These are phyloP conservation scores for Mesocentrotus franciscanus DNA, from an alignment of 53 echinoderm and acorn worm genomes.

Conservation along the genomic window DNA sequence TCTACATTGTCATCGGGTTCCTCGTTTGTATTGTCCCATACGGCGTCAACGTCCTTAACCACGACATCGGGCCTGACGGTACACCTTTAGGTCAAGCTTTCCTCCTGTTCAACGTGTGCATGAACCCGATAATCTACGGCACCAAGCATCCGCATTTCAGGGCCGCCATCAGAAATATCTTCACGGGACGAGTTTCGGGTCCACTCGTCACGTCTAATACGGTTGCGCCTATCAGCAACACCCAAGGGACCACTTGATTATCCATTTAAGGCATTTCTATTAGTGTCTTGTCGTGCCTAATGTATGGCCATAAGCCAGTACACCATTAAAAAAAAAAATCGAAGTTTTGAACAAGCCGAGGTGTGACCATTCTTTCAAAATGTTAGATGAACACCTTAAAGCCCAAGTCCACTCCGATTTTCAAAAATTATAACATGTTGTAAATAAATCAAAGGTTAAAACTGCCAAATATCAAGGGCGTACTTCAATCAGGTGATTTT, in stretches of 20 bases:
- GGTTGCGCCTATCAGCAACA: slow-evolving; percentile 32
- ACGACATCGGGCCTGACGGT: not conserved
- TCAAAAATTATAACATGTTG: no score
- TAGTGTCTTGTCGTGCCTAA: not conserved
- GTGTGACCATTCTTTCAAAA: no score
- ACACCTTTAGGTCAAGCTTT: slow-evolving; percentile 45
- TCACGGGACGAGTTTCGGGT: slow-evolving; percentile 4
- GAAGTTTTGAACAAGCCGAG: no score
- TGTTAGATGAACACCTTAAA: no score
- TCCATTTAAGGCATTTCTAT: not conserved
- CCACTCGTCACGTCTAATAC: slow-evolving; percentile 46
- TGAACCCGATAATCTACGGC: slow-evolving; percentile 67
- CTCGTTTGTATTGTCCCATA: slow-evolving; percentile 54
- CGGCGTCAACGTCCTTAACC: slow-evolving; percentile 2
- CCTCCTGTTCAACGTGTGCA: slow-evolving; percentile 57
- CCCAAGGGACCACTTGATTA: not conserved
- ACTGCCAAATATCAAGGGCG: no score
- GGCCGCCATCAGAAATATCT: slow-evolving; percentile 54
- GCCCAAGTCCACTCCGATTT: no score
- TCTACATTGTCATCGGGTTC: slow-evolving; percentile 54
- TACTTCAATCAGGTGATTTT: no score
- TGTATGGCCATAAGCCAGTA: not conserved
- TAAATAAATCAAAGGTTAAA: no score
- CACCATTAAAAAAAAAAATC: no score
- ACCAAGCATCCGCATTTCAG: slow-evolving; percentile 66